A percentile compares a stretch with the other conserved stretches of the same genome.
These are phyloP conservation scores for Ladona fulva DNA, from an alignment of 1,140 invertebrate genomes.

Conservation along the genomic window DNA sequence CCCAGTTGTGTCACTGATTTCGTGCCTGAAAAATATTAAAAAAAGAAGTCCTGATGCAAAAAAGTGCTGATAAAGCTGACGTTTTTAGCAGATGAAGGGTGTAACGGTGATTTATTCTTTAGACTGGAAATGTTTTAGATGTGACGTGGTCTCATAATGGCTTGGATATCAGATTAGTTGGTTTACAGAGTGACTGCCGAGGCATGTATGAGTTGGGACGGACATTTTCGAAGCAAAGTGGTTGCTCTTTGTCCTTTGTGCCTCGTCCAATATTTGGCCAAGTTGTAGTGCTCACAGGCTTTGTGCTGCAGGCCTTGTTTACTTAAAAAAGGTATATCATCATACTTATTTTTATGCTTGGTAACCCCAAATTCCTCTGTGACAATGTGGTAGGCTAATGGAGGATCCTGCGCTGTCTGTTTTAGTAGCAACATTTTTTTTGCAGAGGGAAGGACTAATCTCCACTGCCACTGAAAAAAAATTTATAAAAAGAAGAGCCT, in stretches of 20 bases:
- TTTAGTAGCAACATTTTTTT: not conserved
- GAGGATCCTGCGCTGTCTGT: not conserved
- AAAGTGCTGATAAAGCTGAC: not conserved
- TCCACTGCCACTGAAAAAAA: not conserved
- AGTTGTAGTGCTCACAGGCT: not conserved
- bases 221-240: not conserved
- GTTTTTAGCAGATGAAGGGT: not conserved
- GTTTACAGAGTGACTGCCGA: not conserved
- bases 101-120: not conserved
- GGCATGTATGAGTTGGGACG: not conserved
- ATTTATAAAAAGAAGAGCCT: not conserved
- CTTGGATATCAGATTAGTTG: no score
- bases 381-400: not conserved
- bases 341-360: not conserved
- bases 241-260: not conserved
- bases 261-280: not conserved
- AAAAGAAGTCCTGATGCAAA: not conserved
- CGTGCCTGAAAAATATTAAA: not conserved
- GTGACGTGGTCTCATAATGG: not conserved
- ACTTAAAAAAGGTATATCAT: not conserved
- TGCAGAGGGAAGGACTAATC: not conserved
- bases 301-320: not conserved
- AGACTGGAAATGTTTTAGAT: not conserved
- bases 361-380: not conserved
- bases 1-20: not conserved